These are phyloP conservation scores for Drosophila melanogaster DNA, from an alignment of 1,140 invertebrate genomes.

Conservation along the genomic window DNA sequence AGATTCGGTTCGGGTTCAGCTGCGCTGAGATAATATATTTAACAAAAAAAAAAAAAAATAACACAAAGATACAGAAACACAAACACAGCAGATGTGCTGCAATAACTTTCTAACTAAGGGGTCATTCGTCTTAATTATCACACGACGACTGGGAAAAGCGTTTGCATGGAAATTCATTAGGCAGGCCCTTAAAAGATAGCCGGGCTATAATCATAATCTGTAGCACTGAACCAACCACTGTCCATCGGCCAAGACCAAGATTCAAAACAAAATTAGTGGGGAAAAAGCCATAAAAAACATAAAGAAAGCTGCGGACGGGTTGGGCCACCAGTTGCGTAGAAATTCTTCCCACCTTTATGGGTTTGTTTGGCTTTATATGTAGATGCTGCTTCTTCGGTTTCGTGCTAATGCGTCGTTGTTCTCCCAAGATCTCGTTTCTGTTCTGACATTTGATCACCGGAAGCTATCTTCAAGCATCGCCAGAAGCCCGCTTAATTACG, in stretches of 20 bases:
- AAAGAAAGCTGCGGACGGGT: constrained; percentile 29
- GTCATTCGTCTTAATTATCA: constrained; percentile 83
- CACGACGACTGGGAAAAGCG: constrained; percentile 56
- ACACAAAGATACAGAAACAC: constrained; percentile 1
- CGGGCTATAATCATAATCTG: constrained; percentile 55
- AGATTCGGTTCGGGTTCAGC: constrained; percentile 50
- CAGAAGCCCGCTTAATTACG: constrained; percentile 63
- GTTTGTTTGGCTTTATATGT: constrained; percentile 33
- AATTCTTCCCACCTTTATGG: constrained; percentile 76
- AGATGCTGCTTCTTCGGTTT: background rate
- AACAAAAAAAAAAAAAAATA: background rate
- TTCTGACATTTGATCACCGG: constrained; percentile 68
- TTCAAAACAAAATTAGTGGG: constrained; percentile 44
- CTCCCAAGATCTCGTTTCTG: constrained; percentile 48
- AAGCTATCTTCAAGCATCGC: constrained; percentile 70
- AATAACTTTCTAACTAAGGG: constrained; percentile 75
- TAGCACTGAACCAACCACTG: constrained; percentile 71
- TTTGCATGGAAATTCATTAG: constrained; percentile 65
- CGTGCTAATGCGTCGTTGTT: constrained; percentile 30
- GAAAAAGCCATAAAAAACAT: constrained; percentile 61
- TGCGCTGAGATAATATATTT: constrained; percentile 48
- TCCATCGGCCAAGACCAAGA: constrained; percentile 49
- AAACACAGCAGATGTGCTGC: constrained; percentile 55
- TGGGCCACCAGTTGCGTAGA: constrained; percentile 44
- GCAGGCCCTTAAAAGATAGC: constrained; percentile 30